Evolutionary conservation across 2,888 invertebrate genomes (phyloP), one percentile per base, ranked within the genome.

Genomic region (Kryphioiulus occultus): DNA sequence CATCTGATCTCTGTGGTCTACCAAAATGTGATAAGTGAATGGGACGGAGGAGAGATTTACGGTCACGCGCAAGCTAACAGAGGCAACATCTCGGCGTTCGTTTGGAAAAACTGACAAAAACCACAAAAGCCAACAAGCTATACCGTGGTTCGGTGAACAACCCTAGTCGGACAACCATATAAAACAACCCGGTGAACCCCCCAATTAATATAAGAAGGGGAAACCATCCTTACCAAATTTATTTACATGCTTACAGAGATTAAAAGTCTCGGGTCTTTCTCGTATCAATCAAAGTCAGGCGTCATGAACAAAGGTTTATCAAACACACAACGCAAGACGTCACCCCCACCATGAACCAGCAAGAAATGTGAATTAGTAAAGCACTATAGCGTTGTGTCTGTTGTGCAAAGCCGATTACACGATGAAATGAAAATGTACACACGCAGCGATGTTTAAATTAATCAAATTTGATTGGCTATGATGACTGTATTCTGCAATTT

Each of bases 211-310:
- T 68, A 68, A 68, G 68, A 68, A 26, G 68, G 68, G 68, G 22
- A 26, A 68, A 26, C 26, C 68, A 26, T 68, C 68, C 68, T 68
- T 68, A 68, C 68, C 68, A 68, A 68, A 68, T 68, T 68, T 68
- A 68, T 68, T 68, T 68, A 68, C 68, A 68, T 68, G 68, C 68
- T 68, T 68, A 68, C 68, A 68, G 68, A 68, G 68, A 68, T 68
- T 68, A 68, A 68, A 68, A 68, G 68, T 68, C 68, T 68, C 15
- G 68, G 68, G 68, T 68, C 68, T 68, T 68, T 68, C 68, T 68
- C 68, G 68, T 68, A 68, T 68, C 68, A 68, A 68, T 68, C 68
- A 68, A 68, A 68, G 68, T 68, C 68, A 68, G 59, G 68, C 68
- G 68, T 68, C 68, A 68, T 12, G 68, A 59, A 68, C 68, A 68